Conservation (phyloP, 1,140 invertebrate genomes). For the Teleogryllus occipitalis region DNA sequence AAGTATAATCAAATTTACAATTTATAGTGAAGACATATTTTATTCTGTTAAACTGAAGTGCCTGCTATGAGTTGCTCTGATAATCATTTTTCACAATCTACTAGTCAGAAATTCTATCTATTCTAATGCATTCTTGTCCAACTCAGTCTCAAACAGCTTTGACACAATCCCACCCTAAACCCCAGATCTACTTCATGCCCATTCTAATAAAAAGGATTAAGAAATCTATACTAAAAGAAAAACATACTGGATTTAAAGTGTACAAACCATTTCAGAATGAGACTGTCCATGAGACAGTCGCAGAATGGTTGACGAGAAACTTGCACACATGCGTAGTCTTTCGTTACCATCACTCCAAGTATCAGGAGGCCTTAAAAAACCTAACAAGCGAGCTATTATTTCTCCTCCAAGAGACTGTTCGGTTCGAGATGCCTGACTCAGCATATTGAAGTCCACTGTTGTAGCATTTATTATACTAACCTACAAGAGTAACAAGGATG, state of each 20-base stretch:
- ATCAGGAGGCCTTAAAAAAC: conserved; percentile 67
- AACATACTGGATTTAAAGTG: conserved; percentile 18
- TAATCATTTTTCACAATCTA: too few relatives aligned
- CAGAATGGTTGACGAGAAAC: conserved; percentile 48
- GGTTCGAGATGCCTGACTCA: conserved; percentile 39
- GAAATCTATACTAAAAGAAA: background rate
- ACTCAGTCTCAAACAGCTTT: too few relatives aligned
- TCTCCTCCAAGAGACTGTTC: conserved; percentile 57
- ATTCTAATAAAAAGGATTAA: background rate
- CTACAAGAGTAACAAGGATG: conserved; percentile 25
- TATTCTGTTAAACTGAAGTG: too few relatives aligned
- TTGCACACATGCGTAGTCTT: conserved; percentile 62
- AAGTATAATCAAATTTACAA: too few relatives aligned
- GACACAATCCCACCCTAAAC: too few relatives aligned
- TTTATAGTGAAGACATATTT: too few relatives aligned
- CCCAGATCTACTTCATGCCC: too few relatives aligned
- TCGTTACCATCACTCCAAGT: conserved; percentile 59
- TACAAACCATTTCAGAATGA: conserved; percentile 9
- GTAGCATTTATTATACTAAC: conserved; percentile 73
- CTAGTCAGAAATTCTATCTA: too few relatives aligned
- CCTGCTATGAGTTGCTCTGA: too few relatives aligned
- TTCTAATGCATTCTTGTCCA: too few relatives aligned
- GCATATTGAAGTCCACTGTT: conserved; percentile 57
- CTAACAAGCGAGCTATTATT: conserved; percentile 64
- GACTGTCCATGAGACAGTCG: conserved; percentile 3